Conservation (phyloP, 2,888 invertebrate genomes). For the Acrocyrtus sp. region DNA sequence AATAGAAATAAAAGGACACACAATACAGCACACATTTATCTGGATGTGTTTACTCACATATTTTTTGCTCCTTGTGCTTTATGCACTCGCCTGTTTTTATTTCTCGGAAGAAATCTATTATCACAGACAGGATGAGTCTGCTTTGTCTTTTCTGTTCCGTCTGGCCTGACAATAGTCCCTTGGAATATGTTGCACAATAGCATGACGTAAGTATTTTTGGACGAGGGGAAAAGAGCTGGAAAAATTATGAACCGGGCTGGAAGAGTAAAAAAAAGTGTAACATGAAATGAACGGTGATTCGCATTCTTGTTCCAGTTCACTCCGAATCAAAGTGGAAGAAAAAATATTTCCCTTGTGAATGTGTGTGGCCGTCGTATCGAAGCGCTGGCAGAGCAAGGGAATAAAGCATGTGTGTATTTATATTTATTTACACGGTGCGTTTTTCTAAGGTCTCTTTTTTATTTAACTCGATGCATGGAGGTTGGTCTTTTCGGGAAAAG, state of each 20-base stretch:
- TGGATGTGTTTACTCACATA: constrained; percentile 10
- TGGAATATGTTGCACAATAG: too few relatives aligned
- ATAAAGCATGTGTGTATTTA: too few relatives aligned
- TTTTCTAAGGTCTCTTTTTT: too few relatives aligned
- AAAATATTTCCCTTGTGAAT: constrained; percentile 40
- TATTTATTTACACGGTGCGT: too few relatives aligned
- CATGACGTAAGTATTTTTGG: constrained; percentile 42
- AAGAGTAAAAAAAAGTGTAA: neutral
- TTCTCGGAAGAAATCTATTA: constrained; percentile 15
- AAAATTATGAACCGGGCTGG: constrained; percentile 38
- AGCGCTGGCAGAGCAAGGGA: constrained; percentile 4
- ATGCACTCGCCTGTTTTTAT: neutral
- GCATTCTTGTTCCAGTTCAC: constrained; percentile 7
- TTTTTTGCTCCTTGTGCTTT: constrained; percentile 7
- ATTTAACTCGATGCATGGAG: neutral
- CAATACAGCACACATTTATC: too few relatives aligned
- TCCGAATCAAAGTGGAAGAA: too few relatives aligned
- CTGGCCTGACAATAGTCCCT: too few relatives aligned
- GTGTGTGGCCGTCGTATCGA: constrained; percentile 28
- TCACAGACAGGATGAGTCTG: constrained; percentile 15
- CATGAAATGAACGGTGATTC: constrained; percentile 28
- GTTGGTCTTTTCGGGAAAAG: neutral
- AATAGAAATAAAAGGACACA: too few relatives aligned
- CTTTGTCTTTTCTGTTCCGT: constrained; percentile 15
- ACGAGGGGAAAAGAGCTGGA: constrained; percentile 15